Percentiles rank a stretch among this genome's conserved stretches.
Evolutionary conservation across 1,140 invertebrate species (phyloP).

Genomic region (Lerema accius): DNA sequence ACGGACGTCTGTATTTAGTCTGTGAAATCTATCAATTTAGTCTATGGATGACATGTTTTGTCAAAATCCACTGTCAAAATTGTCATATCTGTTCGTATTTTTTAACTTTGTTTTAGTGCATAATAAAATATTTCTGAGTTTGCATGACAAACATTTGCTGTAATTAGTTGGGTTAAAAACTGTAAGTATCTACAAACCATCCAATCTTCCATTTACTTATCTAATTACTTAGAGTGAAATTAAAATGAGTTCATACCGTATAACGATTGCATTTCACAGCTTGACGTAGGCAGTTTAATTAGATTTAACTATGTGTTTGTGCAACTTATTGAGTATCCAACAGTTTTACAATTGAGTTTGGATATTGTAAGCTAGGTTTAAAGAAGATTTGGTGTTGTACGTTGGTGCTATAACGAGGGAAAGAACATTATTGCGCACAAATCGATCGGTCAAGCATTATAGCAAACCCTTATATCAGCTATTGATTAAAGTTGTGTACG

Average conservation of each 20-base stretch:
- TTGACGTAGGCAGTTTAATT: conserved; percentile 2
- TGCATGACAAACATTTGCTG: conserved; percentile 8
- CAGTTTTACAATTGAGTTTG: neutral
- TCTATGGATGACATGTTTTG: no score
- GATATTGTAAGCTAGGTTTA: neutral
- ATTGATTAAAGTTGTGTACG: no score
- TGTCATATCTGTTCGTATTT: neutral
- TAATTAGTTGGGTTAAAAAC: conserved; percentile 12
- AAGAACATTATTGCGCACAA: neutral
- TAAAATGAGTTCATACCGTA: neutral
- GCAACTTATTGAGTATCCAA: neutral
- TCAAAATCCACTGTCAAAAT: neutral
- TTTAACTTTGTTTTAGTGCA: conserved; percentile 9
- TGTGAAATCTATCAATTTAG: no score
- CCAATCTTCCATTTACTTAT: no score
- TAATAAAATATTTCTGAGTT: conserved; percentile 13
- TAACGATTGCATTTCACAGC: neutral
- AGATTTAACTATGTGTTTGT: neutral
- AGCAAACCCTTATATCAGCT: no score
- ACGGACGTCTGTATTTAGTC: no score
- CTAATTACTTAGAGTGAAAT: no score
- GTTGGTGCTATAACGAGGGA: neutral
- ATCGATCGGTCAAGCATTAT: neutral
- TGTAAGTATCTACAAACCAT: conserved; percentile 1
- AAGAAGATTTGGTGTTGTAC: neutral